Evolutionary conservation across 2,113 vertebrate species (phyloP).

Genomic region (Dicaeum eximium): DNA sequence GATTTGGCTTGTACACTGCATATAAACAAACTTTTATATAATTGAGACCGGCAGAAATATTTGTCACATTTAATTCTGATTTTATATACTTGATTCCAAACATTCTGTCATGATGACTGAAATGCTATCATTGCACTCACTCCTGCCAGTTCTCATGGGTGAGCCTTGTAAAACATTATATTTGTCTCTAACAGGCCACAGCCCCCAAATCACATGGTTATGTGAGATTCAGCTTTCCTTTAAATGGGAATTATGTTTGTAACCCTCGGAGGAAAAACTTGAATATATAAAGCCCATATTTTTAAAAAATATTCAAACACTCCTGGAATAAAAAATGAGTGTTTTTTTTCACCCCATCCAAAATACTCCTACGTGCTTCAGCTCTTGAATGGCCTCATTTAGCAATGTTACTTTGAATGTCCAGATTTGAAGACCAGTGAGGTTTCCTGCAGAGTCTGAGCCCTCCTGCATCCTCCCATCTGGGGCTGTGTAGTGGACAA

Average conservation of each 20-base stretch:
- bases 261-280: neutral
- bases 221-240: neutral
- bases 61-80: slow-evolving; percentile 4
- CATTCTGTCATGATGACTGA: neutral
- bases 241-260: neutral
- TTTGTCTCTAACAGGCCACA: neutral
- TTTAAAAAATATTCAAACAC: neutral
- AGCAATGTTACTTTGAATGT: neutral
- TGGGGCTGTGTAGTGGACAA: neutral
- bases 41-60: neutral
- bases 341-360: neutral
- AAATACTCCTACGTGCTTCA: neutral
- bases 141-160: neutral
- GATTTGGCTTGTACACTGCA: neutral
- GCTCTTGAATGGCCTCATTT: neutral
- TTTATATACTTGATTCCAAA: slow-evolving; percentile 1
- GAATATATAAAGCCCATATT: neutral
- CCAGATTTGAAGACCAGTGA: neutral
- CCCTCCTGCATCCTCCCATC: neutral
- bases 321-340: neutral
- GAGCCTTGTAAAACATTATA: neutral
- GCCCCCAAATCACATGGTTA: neutral
- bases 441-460: neutral
- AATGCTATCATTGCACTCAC: neutral
- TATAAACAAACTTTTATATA: neutral